These are phyloP conservation scores for Passer domesticus DNA, from an alignment of 2,113 vertebrate genomes.

Conservation along the genomic window DNA sequence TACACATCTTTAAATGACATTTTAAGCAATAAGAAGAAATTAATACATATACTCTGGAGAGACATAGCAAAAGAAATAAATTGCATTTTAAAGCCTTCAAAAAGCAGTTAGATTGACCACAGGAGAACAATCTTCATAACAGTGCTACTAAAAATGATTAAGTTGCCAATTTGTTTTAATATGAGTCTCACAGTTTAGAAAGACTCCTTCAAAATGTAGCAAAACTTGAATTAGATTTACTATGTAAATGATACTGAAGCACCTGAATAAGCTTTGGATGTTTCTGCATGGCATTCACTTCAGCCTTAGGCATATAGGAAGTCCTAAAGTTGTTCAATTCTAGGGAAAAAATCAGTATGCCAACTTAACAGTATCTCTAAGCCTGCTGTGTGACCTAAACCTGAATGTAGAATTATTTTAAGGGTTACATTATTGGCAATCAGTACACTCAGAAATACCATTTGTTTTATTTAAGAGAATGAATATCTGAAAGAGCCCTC, in stretches of 20 bases:
- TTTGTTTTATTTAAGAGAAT: background rate
- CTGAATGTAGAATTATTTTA: background rate
- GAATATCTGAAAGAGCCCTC: background rate
- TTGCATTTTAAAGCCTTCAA: background rate
- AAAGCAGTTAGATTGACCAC: background rate
- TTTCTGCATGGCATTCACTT: background rate
- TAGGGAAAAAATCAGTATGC: background rate
- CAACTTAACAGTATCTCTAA: background rate
- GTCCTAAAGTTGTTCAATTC: background rate
- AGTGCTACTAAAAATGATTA: background rate
- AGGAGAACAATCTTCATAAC: background rate
- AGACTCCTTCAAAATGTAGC: background rate
- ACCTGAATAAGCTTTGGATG: background rate
- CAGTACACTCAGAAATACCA: background rate
- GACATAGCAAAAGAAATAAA: background rate
- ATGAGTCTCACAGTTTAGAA: background rate
- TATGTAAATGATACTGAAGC: background rate
- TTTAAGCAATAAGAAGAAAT: background rate
- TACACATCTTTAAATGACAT: background rate
- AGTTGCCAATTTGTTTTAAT: background rate
- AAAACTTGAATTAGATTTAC: background rate
- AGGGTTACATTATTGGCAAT: background rate
- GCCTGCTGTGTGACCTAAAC: background rate
- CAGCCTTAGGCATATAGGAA: background rate
- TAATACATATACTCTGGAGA: background rate